Evolutionary conservation across 2,797 vertebrate genomes (phyloP).

Genomic region (Clarias platycephalus): DNA sequence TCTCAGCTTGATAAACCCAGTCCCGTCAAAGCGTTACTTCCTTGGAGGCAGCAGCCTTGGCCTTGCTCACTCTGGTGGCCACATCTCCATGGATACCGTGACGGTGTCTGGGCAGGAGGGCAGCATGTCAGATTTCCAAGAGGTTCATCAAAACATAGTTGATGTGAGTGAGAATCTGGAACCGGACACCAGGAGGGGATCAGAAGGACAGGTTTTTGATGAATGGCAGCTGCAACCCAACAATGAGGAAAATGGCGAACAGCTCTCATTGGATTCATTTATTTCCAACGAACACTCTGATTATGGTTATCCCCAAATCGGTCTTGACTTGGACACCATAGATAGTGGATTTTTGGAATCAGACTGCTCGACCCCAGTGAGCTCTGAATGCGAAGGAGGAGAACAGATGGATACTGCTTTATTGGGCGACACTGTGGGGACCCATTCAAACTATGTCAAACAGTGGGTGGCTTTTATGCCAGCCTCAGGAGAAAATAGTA

Average conservation of each 20-base stretch:
- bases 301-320: conserved; percentile 78
- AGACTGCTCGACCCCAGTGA: conserved; percentile 75
- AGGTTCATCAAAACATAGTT: conserved; percentile 46
- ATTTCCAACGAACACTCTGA: conserved; percentile 71
- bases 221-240: conserved; percentile 66
- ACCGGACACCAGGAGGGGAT: conserved; percentile 6
- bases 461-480: conserved; percentile 73
- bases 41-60: conserved; percentile 49
- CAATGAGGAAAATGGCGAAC: conserved; percentile 70
- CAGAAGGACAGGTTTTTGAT: conserved; percentile 51
- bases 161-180: conserved; percentile 45
- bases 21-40: conserved; percentile 46
- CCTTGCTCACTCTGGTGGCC: conserved; percentile 69
- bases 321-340: conserved; percentile 88
- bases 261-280: conserved; percentile 72
- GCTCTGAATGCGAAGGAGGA: conserved; percentile 58
- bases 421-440: conserved; percentile 54
- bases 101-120: conserved; percentile 75
- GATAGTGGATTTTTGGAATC: conserved; percentile 89
- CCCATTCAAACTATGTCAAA: conserved; percentile 75
- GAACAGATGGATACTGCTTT: conserved; percentile 56
- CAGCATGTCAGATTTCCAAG: conserved; percentile 60
- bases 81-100: conserved; percentile 86
- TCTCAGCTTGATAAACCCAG: conserved; percentile 35
- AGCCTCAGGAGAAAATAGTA: conserved; percentile 49